Base-by-base conservation (phyloP, 2,888 invertebrate species). In the Sphaerophoria taeniata region DNA sequence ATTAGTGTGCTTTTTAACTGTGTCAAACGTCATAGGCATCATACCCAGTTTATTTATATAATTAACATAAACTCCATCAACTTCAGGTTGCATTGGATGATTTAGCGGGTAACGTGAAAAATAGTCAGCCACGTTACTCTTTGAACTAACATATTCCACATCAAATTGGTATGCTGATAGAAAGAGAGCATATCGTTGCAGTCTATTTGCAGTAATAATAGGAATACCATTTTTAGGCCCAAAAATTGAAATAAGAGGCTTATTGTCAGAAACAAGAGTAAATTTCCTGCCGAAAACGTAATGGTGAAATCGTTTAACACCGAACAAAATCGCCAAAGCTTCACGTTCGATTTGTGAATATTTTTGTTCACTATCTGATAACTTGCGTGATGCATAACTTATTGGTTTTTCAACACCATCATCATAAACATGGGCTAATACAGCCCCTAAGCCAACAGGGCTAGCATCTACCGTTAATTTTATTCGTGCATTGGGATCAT, bases 251-350 rank as follows among this genome's bases (percentile, higher is more conserved):
- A 72, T 2, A 92, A 43, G 11, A 3, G 43, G 90, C 69, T 89
- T 87, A 72, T 90, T 89, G 82, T 91, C 90, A 2, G 91, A 91
- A 12, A 88, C 43, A 11, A 92, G 81, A 0, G 87, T 89, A 87
- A 92, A 92, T 4, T 88, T 77, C 3, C 90, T 79, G 6, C 91
- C 92, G 82, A 88, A 89, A 4, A 92, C 33, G 80, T 90, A 92
- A 5, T 89, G 87, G 73, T 90, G 88, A 83, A 92, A 92, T 81
- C 89, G 88, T 51, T 88, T 87, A 3, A 91, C 88, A 4, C 89
- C 90, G 61, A 87, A 92, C 31, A 90, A 74, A 6, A 91, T 86
- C 11, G 88, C 88, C 6, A 90, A 87, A 5, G 90, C 91, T 24
- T 87, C 88, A 4, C 45, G 16, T 61, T 43, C 43, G 31, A 9